Evolutionary conservation across 1,140 invertebrate genomes (phyloP).

Genomic region (Cryptotermes secundus): DNA sequence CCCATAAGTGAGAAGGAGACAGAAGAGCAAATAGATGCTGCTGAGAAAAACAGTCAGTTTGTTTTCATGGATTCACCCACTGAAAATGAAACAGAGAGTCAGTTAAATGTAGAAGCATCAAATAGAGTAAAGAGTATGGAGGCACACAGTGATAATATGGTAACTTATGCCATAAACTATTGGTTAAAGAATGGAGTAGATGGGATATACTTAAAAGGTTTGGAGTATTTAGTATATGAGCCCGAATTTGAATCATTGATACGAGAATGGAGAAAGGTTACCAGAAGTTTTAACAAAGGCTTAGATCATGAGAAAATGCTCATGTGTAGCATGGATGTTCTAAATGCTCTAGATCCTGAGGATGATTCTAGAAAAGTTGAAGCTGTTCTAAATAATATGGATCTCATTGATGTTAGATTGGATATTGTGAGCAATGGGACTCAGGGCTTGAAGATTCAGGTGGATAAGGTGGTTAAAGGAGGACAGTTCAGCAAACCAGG

Average conservation of each 20-base stretch:
- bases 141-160: not conserved
- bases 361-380: constrained; percentile 44
- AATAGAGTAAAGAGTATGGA: not conserved
- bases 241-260: constrained; percentile 53
- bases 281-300: constrained; percentile 30
- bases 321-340: constrained; percentile 62
- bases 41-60: not conserved
- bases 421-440: constrained; percentile 57
- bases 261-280: constrained; percentile 60
- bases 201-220: constrained; percentile 78
- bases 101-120: not conserved
- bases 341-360: constrained; percentile 50
- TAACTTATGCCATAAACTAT: constrained; percentile 41
- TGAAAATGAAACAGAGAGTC: not conserved
- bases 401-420: constrained; percentile 70
- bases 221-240: constrained; percentile 54
- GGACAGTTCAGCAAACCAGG: constrained; percentile 58
- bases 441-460: constrained; percentile 54
- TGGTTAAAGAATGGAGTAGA: constrained; percentile 69
- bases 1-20: not conserved
- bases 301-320: constrained; percentile 58
- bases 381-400: constrained; percentile 61
- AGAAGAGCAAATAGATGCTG: not conserved
- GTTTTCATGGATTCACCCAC: not conserved
- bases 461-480: constrained; percentile 56